A percentile compares a stretch with the other conserved stretches of the same genome.
phyloP scores from a whole-genome alignment of 2,797 vertebrate species.

The Alectoris magna region DNA sequence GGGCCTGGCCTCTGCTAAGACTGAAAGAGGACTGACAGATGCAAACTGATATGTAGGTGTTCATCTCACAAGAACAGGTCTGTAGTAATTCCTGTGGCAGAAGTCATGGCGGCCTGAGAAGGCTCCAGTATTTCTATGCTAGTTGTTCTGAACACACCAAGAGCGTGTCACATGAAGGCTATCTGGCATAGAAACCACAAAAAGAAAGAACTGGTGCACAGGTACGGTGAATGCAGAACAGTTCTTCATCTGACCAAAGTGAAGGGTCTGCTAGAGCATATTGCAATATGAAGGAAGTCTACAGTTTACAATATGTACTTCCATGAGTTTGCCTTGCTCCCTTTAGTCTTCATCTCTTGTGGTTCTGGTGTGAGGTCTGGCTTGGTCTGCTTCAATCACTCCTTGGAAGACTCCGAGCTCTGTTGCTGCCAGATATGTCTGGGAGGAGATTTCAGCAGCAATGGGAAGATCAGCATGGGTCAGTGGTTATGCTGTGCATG shows the following conservation, averaged over 20 bases:
- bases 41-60: background rate
- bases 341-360: rapidly evolving
- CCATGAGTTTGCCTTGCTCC: background rate
- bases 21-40: background rate
- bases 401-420: background rate
- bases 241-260: background rate
- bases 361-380: background rate
- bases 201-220: background rate
- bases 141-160: background rate
- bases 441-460: background rate
- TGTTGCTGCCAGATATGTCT: background rate
- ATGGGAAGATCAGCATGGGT: background rate
- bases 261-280: background rate
- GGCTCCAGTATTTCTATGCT: background rate
- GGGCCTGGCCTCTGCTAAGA: background rate
- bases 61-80: background rate
- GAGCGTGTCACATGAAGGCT: background rate
- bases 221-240: background rate
- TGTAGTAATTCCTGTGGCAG: background rate
- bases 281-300: background rate
- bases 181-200: background rate
- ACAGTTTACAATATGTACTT: rapidly evolving
- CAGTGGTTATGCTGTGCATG: background rate
- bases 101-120: background rate
- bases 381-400: background rate